Conservation (phyloP, 1,140 invertebrate genomes). For the Eulimnadia texana region DNA sequence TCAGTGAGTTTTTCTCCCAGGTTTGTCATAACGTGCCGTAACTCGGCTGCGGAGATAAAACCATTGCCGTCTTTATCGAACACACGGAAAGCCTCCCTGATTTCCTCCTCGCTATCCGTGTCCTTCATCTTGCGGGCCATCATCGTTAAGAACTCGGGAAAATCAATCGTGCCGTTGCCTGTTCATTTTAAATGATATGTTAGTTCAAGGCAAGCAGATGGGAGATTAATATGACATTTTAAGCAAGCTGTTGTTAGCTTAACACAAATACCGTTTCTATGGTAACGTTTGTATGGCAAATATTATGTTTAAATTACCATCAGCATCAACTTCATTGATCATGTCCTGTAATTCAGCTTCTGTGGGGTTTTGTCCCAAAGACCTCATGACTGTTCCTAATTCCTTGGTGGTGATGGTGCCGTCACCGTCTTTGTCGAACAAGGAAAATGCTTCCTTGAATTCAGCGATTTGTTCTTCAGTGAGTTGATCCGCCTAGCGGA, state of each 20-base stretch:
- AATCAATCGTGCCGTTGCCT: conserved; percentile 98
- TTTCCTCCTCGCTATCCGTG: conserved; percentile 96
- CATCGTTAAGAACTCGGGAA: conserved; percentile 97
- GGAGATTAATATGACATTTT: no score
- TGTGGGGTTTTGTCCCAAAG: conserved; percentile 96
- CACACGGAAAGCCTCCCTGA: conserved; percentile 94
- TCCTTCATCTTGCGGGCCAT: conserved; percentile 99
- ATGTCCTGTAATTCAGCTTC: conserved; percentile 98
- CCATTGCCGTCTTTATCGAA: conserved; percentile 97
- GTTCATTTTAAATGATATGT: no score
- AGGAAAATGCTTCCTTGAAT: conserved; percentile 98
- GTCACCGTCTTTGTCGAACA: conserved; percentile 99
- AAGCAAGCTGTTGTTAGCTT: no score
- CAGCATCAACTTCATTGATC: conserved; percentile 99
- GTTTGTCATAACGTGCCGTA: conserved; percentile 96
- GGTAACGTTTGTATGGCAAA: neutral
- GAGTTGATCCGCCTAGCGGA: neutral
- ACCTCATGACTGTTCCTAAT: conserved; percentile 96
- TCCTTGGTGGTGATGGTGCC: conserved; percentile 99
- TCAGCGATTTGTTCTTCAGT: conserved; percentile 86
- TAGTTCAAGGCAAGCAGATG: no score
- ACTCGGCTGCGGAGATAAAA: conserved; percentile 87
- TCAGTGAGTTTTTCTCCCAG: conserved; percentile 96
- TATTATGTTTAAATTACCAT: conserved; percentile 46
- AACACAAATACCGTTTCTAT: neutral